Evolutionary conservation across 1,140 invertebrate genomes (phyloP).

Genomic region (Trichogramma pretiosum): DNA sequence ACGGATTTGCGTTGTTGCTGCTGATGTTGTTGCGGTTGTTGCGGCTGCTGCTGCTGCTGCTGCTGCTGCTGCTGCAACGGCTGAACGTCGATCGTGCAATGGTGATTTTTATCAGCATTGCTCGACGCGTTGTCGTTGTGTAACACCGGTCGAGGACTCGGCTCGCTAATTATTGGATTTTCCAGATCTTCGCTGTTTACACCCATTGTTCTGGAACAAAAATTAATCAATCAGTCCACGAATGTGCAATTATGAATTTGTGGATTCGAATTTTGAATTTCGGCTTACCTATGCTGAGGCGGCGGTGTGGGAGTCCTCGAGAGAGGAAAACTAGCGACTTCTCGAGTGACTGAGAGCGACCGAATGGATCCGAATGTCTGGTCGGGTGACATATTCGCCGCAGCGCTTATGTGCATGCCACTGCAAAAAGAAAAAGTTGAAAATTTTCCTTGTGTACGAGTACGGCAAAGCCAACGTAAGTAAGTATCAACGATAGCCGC

Average conservation of each 20-base stretch:
- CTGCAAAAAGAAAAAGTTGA: too few species aligned
- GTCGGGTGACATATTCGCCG: conserved; percentile 58
- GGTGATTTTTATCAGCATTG: conserved; percentile 28
- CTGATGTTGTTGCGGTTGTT: too few species aligned
- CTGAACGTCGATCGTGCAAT: too few species aligned
- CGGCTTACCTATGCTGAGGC: conserved; percentile 46
- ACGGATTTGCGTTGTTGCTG: conserved; percentile 34
- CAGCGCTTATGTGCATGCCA: conserved; percentile 55
- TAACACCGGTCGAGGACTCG: conserved; percentile 24
- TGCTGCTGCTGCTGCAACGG: conserved; percentile 20
- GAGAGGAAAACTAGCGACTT: conserved; percentile 69
- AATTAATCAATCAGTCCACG: too few species aligned
- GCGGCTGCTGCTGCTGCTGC: too few species aligned
- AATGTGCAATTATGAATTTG: too few species aligned
- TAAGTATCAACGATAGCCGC: too few species aligned
- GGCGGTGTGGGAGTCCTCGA: conserved; percentile 63
- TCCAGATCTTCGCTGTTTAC: neutral
- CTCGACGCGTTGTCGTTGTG: conserved; percentile 9
- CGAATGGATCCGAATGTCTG: conserved; percentile 65
- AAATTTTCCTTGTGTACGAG: too few species aligned
- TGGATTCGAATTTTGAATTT: too few species aligned
- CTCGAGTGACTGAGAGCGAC: conserved; percentile 59
- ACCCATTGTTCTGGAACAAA: neutral
- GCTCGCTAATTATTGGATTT: neutral
- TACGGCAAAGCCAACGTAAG: too few species aligned